Conservation (phyloP, 2,888 invertebrate genomes). For the Priocnemis perturbator region DNA sequence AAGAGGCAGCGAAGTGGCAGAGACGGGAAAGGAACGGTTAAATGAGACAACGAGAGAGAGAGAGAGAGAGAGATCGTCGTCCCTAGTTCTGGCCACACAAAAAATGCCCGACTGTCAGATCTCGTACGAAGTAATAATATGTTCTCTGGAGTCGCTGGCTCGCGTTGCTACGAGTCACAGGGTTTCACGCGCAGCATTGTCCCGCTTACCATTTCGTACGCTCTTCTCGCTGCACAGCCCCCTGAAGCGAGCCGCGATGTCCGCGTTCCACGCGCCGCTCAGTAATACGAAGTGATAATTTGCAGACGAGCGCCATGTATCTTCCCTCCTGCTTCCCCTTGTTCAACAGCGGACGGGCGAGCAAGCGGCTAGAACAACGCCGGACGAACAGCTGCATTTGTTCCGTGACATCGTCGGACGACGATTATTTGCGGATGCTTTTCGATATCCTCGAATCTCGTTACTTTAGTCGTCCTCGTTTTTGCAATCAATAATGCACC, state of each 20-base stretch:
- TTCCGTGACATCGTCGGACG: too few species aligned
- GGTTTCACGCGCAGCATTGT: background rate
- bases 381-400: too few species aligned
- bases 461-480: too few species aligned
- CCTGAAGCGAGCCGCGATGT: slow-evolving; percentile 64
- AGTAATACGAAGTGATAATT: slow-evolving; percentile 66
- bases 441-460: too few species aligned
- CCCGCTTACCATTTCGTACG: slow-evolving; percentile 21
- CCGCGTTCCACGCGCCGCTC: too few species aligned
- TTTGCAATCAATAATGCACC: too few species aligned
- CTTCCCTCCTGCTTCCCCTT: slow-evolving; percentile 54
- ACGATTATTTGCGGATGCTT: too few species aligned
- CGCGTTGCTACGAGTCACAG: background rate
- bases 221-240: slow-evolving; percentile 54
- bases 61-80: background rate
- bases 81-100: background rate
- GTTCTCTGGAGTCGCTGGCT: slow-evolving; percentile 42
- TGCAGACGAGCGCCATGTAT: slow-evolving; percentile 56
- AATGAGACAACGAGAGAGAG: slow-evolving; percentile 2
- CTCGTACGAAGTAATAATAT: slow-evolving; percentile 28
- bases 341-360: too few species aligned
- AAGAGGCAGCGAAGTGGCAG: background rate
- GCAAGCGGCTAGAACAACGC: too few species aligned
- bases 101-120: slow-evolving; percentile 1
- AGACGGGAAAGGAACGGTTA: background rate